These are phyloP conservation scores for Drosophila antonietae DNA, from an alignment of 2,888 invertebrate species.

Conservation along the genomic window DNA sequence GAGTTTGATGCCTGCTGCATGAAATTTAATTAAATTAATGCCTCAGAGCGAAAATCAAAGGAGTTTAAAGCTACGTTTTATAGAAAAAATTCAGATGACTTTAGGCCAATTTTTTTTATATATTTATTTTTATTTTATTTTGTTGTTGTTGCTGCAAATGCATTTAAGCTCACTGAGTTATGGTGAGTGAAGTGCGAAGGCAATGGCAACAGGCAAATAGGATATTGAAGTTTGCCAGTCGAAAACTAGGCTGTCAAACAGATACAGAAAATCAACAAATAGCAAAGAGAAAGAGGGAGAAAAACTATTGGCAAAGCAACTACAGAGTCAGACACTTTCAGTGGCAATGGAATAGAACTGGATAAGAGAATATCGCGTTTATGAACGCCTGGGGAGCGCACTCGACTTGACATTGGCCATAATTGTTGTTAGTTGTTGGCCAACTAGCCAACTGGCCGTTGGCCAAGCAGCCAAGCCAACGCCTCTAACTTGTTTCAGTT, in stretches of 20 bases:
- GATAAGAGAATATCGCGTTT: constrained; percentile 51
- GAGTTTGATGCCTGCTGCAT: not conserved
- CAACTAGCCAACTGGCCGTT: constrained; percentile 16
- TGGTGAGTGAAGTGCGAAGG: not conserved
- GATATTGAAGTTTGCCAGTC: not conserved
- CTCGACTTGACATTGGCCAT: constrained; percentile 56
- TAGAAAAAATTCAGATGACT: not conserved
- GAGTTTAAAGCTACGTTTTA: not conserved
- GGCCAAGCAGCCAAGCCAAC: constrained; percentile 15
- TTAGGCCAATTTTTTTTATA: not conserved
- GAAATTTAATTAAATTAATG: not conserved
- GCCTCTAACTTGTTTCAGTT: constrained; percentile 25
- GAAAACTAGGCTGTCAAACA: constrained; percentile 5
- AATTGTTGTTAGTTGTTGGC: constrained; percentile 39
- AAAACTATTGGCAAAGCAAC: constrained; percentile 49
- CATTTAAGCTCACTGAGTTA: not conserved
- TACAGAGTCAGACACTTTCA: constrained; percentile 41
- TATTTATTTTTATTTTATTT: not conserved
- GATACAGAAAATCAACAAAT: constrained; percentile 18
- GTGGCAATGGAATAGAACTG: constrained; percentile 27
- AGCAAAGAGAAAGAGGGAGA: not conserved
- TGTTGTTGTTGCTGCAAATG: not conserved
- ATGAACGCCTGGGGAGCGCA: constrained; percentile 60
- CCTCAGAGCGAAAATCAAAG: not conserved
- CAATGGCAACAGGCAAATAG: not conserved